These are phyloP conservation scores for Troglohyphantes excavatus DNA, from an alignment of 2,888 invertebrate species.

Conservation along the genomic window DNA sequence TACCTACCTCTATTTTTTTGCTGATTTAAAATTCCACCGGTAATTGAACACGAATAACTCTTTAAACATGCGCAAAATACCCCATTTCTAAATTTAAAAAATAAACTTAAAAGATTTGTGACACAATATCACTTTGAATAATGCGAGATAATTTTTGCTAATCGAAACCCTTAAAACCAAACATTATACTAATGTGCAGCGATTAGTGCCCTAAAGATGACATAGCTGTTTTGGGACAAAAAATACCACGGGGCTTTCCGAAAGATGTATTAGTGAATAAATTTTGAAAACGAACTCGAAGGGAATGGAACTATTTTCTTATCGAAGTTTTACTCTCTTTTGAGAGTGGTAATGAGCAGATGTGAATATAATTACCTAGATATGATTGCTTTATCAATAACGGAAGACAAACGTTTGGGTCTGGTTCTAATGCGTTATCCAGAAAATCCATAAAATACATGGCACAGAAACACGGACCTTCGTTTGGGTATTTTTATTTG, in stretches of 20 bases:
- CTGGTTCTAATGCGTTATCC: constrained; percentile 1
- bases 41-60: not conserved
- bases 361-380: constrained; percentile 17
- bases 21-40: not conserved
- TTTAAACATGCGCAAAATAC: not conserved
- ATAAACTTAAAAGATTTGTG: too few species aligned
- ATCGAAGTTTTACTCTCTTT: not conserved
- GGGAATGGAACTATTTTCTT: not conserved
- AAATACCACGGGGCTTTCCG: not conserved
- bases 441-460: constrained; percentile 3
- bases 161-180: not conserved
- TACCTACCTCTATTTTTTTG: too few species aligned
- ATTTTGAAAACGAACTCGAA: not conserved
- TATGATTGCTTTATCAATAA: constrained; percentile 43
- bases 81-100: not conserved
- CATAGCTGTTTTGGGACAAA: not conserved
- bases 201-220: not conserved
- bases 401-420: not conserved
- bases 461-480: not conserved
- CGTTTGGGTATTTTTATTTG: not conserved
- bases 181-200: not conserved
- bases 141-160: not conserved
- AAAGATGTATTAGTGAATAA: constrained; percentile 5
- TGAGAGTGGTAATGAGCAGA: not conserved
- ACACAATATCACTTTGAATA: constrained; percentile 8